Evolutionary conservation across 2,888 invertebrate species (phyloP).

Genomic region (Agrochola circellaris): DNA sequence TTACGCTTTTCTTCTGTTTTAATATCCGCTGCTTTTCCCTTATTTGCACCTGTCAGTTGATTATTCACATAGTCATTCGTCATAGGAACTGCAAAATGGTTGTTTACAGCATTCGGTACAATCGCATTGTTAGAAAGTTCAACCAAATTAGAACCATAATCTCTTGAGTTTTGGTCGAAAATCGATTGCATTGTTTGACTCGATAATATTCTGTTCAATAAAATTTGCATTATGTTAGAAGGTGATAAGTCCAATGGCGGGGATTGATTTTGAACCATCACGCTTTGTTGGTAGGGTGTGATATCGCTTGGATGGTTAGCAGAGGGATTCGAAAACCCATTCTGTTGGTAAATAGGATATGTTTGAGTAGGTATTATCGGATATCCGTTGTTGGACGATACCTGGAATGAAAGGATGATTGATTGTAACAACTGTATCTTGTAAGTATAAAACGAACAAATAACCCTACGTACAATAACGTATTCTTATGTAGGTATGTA

Average conservation of each 20-base stretch:
- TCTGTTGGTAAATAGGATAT: slow-evolving; percentile 64
- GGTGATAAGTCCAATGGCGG: slow-evolving; percentile 55
- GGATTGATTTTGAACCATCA: slow-evolving; percentile 66
- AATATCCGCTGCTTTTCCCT: not conserved
- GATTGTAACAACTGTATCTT: slow-evolving; percentile 32
- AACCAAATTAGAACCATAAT: slow-evolving; percentile 70
- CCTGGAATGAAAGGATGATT: slow-evolving; percentile 72
- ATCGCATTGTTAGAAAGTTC: slow-evolving; percentile 49
- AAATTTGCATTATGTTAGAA: slow-evolving; percentile 67
- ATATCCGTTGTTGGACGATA: slow-evolving; percentile 72
- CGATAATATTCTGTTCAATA: slow-evolving; percentile 71
- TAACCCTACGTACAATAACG: not conserved
- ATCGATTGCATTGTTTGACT: slow-evolving; percentile 70
- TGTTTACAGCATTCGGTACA: slow-evolving; percentile 72
- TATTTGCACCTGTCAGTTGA: slow-evolving; percentile 23
- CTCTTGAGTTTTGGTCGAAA: slow-evolving; percentile 66
- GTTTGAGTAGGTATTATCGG: slow-evolving; percentile 64
- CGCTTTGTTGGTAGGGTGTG: slow-evolving; percentile 65
- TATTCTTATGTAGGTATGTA: not conserved
- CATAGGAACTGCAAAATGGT: slow-evolving; percentile 74
- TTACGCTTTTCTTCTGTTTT: slow-evolving; percentile 17
- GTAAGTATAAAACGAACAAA: not conserved
- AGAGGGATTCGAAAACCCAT: slow-evolving; percentile 53
- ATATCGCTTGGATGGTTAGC: slow-evolving; percentile 63
- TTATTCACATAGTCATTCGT: slow-evolving; percentile 67